phyloP scores from a whole-genome alignment of 2,113 vertebrate species.

The Lophotis ruficrista region DNA sequence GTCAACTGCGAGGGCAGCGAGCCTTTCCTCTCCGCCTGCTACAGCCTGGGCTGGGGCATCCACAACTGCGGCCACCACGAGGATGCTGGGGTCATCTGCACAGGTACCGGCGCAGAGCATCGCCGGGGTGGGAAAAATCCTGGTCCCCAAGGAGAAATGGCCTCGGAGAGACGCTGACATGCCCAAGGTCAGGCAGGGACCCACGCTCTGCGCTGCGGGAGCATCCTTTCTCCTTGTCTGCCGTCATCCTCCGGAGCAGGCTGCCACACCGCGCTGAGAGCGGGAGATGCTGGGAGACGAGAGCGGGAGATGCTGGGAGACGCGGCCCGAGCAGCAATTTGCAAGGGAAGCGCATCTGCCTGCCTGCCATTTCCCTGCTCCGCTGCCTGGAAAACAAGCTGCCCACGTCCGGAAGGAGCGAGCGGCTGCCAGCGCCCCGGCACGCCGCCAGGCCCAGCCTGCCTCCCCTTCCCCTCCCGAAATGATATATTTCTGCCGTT shows the following conservation, averaged over 20 bases:
- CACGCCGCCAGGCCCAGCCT: fast-evolving
- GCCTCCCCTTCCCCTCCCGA: not conserved
- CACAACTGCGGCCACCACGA: conserved; percentile 98
- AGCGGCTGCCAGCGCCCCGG: not conserved
- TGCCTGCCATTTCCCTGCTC: not conserved
- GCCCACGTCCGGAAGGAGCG: not conserved
- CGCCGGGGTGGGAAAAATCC: fast-evolving
- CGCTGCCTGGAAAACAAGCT: not conserved
- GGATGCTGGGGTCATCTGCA: conserved; percentile 89
- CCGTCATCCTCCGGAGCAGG: fast-evolving
- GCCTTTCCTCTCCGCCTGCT: conserved; percentile 78
- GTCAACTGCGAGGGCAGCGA: conserved; percentile 88
- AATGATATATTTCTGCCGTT: not conserved
- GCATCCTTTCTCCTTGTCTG: not conserved
- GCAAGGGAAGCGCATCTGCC: not conserved
- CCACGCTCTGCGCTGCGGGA: fast-evolving
- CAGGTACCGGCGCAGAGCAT: conserved; percentile 70
- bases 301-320: not conserved
- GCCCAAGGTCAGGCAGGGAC: no score
- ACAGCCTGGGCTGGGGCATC: conserved; percentile 91
- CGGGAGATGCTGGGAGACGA: no score
- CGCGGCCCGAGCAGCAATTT: not conserved
- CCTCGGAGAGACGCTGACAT: not conserved
- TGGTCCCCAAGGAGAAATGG: not conserved
- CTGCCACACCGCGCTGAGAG: fast-evolving